Percentiles rank a stretch among this genome's conserved stretches.
These are phyloP conservation scores for Ladona fulva DNA, from an alignment of 1,140 invertebrate species.

Conservation along the genomic window DNA sequence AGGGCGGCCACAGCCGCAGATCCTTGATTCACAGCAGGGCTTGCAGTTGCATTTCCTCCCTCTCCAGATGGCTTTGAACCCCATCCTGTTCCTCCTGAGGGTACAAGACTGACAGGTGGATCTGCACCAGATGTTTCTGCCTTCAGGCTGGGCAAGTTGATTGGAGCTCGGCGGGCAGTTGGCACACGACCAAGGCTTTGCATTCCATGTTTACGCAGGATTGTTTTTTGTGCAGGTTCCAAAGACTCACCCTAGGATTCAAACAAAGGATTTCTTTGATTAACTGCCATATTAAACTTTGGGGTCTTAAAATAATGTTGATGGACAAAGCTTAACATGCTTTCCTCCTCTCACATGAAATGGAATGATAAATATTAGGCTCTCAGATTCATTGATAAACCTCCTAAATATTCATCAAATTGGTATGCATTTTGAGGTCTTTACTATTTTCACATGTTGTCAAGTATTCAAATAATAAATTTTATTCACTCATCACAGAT, in stretches of 20 bases:
- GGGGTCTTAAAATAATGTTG: no score
- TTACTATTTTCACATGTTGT: no score
- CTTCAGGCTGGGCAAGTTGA: constrained; percentile 94
- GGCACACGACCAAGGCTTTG: constrained; percentile 97
- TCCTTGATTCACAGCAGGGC: neutral
- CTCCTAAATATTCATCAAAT: no score
- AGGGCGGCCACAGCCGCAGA: neutral
- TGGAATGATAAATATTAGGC: no score
- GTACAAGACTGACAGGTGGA: constrained; percentile 61
- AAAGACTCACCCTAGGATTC: constrained; percentile 72
- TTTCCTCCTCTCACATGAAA: no score
- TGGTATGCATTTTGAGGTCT: no score
- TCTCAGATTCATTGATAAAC: no score
- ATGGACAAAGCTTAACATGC: no score
- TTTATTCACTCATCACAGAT: no score
- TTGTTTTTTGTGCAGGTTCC: constrained; percentile 78
- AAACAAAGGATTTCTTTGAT: no score
- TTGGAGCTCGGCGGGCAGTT: constrained; percentile 86
- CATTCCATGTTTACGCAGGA: constrained; percentile 95
- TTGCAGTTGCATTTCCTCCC: constrained; percentile 11
- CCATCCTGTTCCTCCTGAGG: constrained; percentile 64
- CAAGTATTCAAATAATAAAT: no score
- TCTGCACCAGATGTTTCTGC: constrained; percentile 77
- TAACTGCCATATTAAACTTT: no score
- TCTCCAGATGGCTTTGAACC: constrained; percentile 30